phyloP scores from a whole-genome alignment of 2,888 invertebrate species.

The Dynastes tityus region DNA sequence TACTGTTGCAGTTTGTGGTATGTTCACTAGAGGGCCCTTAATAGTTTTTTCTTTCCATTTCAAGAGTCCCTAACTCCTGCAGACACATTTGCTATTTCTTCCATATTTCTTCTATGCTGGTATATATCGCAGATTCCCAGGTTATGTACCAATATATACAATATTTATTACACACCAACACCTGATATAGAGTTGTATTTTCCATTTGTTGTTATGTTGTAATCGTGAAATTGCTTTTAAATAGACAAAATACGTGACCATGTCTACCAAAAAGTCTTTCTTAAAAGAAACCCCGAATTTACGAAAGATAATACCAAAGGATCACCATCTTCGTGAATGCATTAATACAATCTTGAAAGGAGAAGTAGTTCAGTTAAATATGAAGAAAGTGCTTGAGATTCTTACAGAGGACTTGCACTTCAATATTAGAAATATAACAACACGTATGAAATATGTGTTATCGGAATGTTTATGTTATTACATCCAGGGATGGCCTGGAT shows the following conservation, averaged over 20 bases:
- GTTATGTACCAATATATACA: no score
- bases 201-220: no score
- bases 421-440: constrained; percentile 42
- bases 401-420: constrained; percentile 50
- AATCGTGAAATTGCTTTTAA: neutral
- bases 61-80: no score
- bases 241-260: neutral
- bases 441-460: constrained; percentile 77
- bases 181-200: no score
- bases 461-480: constrained; percentile 56
- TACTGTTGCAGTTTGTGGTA: no score
- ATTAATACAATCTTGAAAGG: constrained; percentile 47
- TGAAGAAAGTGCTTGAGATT: constrained; percentile 46
- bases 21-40: no score
- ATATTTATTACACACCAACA: no score
- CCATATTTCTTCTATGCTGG: no score
- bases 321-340: constrained; percentile 32
- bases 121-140: no score
- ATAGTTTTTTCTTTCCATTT: no score
- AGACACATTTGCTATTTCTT: no score
- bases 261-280: constrained; percentile 48
- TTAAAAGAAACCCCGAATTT: constrained; percentile 48
- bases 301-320: constrained; percentile 30
- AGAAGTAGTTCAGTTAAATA: constrained; percentile 43
- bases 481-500: constrained; percentile 58